A percentile compares a stretch with the other conserved stretches of the same genome.
Conservation (phyloP, 2,113 vertebrate species). For the Engraulis encrasicolus region DNA sequence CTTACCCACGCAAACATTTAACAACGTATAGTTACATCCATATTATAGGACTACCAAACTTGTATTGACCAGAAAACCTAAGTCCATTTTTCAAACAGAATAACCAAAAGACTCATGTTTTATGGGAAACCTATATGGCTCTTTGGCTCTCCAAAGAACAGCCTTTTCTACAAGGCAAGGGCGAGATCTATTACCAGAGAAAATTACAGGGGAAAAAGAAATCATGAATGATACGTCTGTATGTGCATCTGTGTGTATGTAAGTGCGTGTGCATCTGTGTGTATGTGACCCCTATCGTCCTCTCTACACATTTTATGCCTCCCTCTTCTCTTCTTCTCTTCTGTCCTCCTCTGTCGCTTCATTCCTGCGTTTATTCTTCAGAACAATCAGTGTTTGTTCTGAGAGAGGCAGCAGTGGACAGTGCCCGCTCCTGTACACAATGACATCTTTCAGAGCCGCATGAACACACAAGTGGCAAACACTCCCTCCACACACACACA, state of each 20-base stretch:
- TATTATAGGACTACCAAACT: no score
- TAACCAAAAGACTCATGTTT: background rate
- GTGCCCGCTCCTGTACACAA: slow-evolving; percentile 68
- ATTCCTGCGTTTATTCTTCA: slow-evolving; percentile 14
- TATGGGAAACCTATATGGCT: background rate
- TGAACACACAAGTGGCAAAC: slow-evolving; percentile 31
- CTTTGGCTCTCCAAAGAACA: background rate
- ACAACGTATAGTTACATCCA: background rate
- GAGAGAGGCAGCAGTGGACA: slow-evolving; percentile 64
- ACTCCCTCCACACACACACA: slow-evolving; percentile 24
- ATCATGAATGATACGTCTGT: background rate
- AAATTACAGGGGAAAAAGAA: background rate
- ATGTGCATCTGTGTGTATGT: background rate
- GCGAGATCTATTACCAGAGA: background rate
- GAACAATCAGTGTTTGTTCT: slow-evolving; percentile 73
- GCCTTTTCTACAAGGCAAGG: background rate
- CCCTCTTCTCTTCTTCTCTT: slow-evolving; percentile 58
- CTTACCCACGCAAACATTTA: background rate
- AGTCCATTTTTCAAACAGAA: background rate
- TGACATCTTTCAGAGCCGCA: slow-evolving; percentile 64
- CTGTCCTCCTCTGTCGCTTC: slow-evolving; percentile 54
- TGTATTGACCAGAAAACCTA: no score
- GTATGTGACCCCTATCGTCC: slow-evolving; percentile 28
- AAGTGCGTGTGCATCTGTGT: background rate
- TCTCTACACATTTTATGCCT: slow-evolving; percentile 17